Percentiles rank a stretch among this genome's conserved stretches.
Evolutionary conservation across 2,113 vertebrate genomes (phyloP).

Genomic region (Poeciliopsis retropinna): DNA sequence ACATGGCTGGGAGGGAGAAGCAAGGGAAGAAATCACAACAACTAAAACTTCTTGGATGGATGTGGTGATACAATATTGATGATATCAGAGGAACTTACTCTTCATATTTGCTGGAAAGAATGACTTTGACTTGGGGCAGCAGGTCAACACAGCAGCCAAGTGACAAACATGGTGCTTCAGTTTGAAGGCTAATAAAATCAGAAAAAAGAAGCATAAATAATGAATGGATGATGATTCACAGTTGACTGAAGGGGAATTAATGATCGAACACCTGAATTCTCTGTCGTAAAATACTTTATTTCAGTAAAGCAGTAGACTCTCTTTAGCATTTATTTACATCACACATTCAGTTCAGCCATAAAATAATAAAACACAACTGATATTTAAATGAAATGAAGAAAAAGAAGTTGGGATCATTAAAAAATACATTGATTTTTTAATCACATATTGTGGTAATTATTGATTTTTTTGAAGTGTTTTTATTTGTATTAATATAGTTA

Average conservation of each 20-base stretch:
- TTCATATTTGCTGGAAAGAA: conserved; percentile 93
- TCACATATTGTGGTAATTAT: background rate
- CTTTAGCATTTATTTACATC: background rate
- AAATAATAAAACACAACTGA: background rate
- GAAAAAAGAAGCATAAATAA: background rate
- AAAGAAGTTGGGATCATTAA: background rate
- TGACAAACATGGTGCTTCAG: conserved; percentile 90
- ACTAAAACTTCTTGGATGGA: background rate
- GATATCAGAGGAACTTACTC: conserved; percentile 83
- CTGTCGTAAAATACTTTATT: background rate
- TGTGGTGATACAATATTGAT: background rate
- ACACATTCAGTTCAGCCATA: background rate
- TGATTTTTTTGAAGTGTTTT: no score
- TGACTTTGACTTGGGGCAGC: conserved; percentile 89
- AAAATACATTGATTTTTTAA: background rate
- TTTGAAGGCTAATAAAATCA: conserved; percentile 87
- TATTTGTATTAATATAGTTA: no score
- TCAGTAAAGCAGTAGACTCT: background rate
- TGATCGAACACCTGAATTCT: background rate
- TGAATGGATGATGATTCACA: background rate
- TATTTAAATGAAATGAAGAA: background rate
- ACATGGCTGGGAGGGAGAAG: background rate
- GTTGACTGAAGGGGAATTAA: background rate
- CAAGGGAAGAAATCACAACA: background rate
- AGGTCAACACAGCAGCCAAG: conserved; percentile 98